Conservation (phyloP, 92 coral and sea anemone genomes). For the Palythoa caribaeorum region DNA sequence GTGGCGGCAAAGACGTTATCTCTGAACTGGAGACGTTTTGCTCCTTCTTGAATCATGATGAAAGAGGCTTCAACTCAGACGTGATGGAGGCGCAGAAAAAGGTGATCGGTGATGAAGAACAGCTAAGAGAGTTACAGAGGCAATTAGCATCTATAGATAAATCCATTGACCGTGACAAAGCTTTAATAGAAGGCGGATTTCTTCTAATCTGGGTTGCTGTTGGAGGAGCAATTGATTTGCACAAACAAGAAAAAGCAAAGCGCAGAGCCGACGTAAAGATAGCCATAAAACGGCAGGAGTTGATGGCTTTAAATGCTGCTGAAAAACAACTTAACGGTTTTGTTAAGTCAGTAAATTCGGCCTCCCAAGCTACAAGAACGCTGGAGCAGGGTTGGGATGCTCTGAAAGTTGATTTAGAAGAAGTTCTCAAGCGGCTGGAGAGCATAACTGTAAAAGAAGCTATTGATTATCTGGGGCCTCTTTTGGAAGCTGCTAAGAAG, state of each 20-base stretch:
- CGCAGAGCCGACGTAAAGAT: slow-evolving; percentile 13
- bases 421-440: slow-evolving; percentile 8
- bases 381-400: slow-evolving; percentile 16
- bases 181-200: slow-evolving; percentile 26
- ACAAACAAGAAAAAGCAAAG: slow-evolving; percentile 51
- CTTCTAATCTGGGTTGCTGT: slow-evolving; percentile 27
- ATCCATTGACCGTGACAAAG: slow-evolving; percentile 28
- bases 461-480: slow-evolving; percentile 1
- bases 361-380: neutral
- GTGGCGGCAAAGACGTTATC: neutral
- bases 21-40: neutral
- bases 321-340: slow-evolving; percentile 12
- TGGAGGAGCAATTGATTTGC: slow-evolving; percentile 50
- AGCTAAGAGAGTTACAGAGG: slow-evolving; percentile 1
- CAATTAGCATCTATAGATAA: slow-evolving; percentile 13
- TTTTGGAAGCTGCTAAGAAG: slow-evolving; percentile 25
- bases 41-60: neutral
- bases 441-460: neutral
- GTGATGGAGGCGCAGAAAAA: neutral
- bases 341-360: neutral
- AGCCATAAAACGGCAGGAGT: slow-evolving; percentile 6
- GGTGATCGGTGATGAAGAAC: neutral
- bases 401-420: slow-evolving; percentile 15
- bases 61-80: slow-evolving; percentile 14
- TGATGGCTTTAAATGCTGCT: slow-evolving; percentile 29